Evolutionary conservation across 2,113 vertebrate genomes (phyloP).

Genomic region (Gulo gulo): DNA sequence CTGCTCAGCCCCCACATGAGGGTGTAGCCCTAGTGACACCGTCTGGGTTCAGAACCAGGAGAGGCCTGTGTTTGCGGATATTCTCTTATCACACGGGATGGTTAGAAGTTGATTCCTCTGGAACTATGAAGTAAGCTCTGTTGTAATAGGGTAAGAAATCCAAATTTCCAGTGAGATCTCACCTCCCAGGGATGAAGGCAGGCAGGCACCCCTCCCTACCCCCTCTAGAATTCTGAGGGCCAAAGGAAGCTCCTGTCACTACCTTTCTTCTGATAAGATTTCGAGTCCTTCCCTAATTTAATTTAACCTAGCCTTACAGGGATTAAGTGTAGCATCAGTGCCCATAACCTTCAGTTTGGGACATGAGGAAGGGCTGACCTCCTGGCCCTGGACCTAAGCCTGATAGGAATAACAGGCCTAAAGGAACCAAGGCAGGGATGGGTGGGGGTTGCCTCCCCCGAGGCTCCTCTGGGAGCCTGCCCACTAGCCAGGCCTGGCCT

Average conservation of each 20-base stretch:
- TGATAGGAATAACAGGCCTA: neutral
- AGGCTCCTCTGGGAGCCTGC: neutral
- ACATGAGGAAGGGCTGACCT: neutral
- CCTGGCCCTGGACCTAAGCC: neutral
- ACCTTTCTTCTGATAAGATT: neutral
- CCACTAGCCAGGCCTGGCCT: neutral
- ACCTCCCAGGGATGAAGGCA: neutral
- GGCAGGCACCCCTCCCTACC: neutral
- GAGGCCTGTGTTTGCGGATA: neutral
- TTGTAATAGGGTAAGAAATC: neutral
- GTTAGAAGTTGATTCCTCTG: neutral
- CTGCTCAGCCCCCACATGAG: neutral
- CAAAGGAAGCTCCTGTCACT: neutral
- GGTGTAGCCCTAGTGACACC: too few species aligned
- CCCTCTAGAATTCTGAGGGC: neutral
- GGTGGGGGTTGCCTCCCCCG: neutral
- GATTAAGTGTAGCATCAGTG: neutral
- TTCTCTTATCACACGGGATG: neutral
- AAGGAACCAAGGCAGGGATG: neutral
- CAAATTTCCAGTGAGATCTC: neutral
- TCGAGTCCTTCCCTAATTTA: neutral
- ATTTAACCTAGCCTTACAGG: neutral
- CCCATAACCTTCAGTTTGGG: neutral
- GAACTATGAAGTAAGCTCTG: neutral
- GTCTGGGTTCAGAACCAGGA: neutral